Conservation (phyloP, 2,797 vertebrate genomes). For the Smutsia gigantea region DNA sequence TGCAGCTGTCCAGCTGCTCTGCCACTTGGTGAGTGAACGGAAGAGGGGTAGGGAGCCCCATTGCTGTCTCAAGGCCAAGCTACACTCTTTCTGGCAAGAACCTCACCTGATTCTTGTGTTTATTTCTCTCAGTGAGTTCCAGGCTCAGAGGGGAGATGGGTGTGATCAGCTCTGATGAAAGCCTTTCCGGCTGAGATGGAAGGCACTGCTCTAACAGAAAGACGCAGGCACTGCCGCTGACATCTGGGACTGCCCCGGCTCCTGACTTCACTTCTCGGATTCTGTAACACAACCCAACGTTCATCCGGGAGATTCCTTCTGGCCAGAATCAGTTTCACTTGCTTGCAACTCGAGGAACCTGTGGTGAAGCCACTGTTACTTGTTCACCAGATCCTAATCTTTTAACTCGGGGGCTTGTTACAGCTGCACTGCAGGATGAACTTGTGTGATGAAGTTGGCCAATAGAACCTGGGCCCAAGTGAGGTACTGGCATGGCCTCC, state of each 20-base stretch:
- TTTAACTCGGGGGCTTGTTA: neutral
- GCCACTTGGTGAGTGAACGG: neutral
- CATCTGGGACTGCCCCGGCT: neutral
- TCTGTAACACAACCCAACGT: neutral
- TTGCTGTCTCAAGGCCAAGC: neutral
- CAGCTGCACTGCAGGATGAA: neutral
- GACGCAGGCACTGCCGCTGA: neutral
- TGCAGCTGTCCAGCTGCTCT: neutral
- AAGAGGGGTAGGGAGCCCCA: neutral
- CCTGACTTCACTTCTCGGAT: neutral
- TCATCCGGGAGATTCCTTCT: neutral
- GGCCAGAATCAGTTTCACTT: neutral
- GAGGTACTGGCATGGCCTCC: neutral
- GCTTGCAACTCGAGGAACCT: neutral
- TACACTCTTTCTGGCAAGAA: no score
- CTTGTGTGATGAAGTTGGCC: neutral
- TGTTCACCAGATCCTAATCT: neutral
- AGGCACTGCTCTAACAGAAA: neutral
- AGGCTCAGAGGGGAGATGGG: neutral
- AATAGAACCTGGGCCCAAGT: neutral
- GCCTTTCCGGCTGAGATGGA: neutral
- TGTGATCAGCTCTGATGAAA: neutral
- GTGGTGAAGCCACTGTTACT: neutral
- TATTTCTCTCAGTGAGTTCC: neutral
- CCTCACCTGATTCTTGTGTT: neutral